Evolutionary conservation across 2,797 vertebrate genomes (phyloP), one percentile per base, ranked within the genome.

Genomic region (Miichthys miiuy): DNA sequence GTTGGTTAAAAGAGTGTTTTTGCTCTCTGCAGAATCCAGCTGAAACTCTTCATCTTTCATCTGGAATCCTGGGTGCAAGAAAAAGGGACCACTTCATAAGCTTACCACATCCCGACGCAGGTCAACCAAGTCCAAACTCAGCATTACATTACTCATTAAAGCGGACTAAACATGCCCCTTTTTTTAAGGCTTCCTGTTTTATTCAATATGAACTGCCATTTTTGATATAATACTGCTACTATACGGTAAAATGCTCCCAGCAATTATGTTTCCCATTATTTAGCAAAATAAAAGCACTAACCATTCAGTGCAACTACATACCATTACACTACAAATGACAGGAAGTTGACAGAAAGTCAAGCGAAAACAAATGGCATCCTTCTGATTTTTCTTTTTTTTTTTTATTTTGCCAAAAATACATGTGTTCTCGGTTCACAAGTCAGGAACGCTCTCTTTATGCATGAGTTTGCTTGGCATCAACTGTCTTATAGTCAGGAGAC

Each of bases 11-110:
- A 96, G 95, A 93, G 91, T 93, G 94, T 95, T 96, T 96, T 96
- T 96, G 95, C 95, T 96, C 94, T 96, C 95, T 83, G 95, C 94
- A 92, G 95, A 94, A 92, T 96, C 95, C 94, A 96, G 94, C 89
- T 95, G 94, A 94, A 95, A 96, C 87, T 96, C 95, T 92, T 96
- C 95, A 90, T 96, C 94, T 94, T 96, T 96, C 95, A 96, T 95
- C 94, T 95, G 95, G 95, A 96, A 96, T 91, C 95, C 95, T 96
- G 92, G 93, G 90, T 94, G 95, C 93, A 95, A 95, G 94, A 95
- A 92, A 95, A 95, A 96, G 91, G 94, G 94, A 95, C 92, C 93
- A 95, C 95, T 95, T 95, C 93, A 92, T 95, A 93, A 94, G 89
- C 93, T 94, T 89, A 92, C 93, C 92, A 93, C 91, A 94, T 87